Base-by-base conservation (phyloP, 2,888 invertebrate species). In the Gryllus longicercus region DNA sequence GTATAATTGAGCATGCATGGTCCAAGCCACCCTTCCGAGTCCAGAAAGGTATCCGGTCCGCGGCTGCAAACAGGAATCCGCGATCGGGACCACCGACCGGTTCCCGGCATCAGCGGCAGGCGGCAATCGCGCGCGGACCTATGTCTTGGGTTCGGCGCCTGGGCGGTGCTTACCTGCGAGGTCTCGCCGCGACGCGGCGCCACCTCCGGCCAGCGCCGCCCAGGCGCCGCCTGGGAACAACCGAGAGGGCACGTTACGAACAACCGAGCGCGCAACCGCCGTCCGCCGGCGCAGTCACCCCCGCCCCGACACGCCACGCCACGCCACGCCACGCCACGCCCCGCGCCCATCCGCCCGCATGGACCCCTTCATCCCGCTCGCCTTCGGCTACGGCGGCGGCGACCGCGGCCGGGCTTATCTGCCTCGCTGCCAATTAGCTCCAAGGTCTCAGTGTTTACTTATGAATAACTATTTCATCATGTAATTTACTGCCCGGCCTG, bases 161-260 rank as follows among this genome's bases (percentile, higher is more conserved):
- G 63, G 63, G 63, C 14, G 63, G 63, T 63, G 63, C 63, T 63
- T 63, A 63, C 63, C 63, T 63, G 63, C 63, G 63, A 63, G 63
- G 63, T 63, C 63, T 63, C 63, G 63, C 63, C 63, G 63, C 63
- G 63, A 63, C 63, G 63, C 63, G 63, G 63, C 63, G 63, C 63
- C 63, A 63, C 63, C 63, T 63, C 63, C 63, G 63, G 63, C 63
- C 63, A 63, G 16, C 63, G 14, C 63, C 63, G 63, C 63, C 63
- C 63, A 63, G 63, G 16, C 16, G 16, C 63, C 63, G 16, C 63
- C 63, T 63, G 63, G 63, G 63, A 63, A 63, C 63, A 63, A 38
- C n/a, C 63, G 63, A 63, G 63, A 63, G 63, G 63, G 16, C 63
- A 63, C n/a, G 63, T 63, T 63, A 63, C 16, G 38, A 38, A 38